Percentiles rank a stretch among this genome's conserved stretches.
phyloP scores from a whole-genome alignment of 2,797 vertebrate species.

The Scyliorhinus canicula region DNA sequence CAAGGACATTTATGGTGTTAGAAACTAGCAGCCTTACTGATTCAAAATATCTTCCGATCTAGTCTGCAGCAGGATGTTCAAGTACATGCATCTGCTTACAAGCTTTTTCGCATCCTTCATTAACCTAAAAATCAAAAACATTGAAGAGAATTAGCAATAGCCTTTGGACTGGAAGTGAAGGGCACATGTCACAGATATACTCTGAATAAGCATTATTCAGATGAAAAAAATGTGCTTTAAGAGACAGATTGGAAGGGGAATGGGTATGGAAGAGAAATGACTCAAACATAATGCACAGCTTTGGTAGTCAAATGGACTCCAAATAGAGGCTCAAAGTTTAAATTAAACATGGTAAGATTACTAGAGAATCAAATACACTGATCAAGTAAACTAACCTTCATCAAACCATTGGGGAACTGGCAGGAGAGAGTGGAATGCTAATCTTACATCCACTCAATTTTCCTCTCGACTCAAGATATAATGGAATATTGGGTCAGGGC shows the following conservation, averaged over 20 bases:
- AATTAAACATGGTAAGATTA: not conserved
- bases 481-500: too few relatives aligned
- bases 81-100: constrained; percentile 90
- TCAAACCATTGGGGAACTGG: too few relatives aligned
- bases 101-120: constrained; percentile 94
- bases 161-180: too few relatives aligned
- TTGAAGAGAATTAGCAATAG: not conserved
- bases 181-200: too few relatives aligned
- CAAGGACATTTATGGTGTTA: not conserved
- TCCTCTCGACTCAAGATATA: not conserved
- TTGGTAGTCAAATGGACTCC: not conserved
- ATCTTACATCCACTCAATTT: not conserved
- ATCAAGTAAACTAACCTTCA: not conserved
- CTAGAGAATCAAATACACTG: too few relatives aligned
- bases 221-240: not conserved
- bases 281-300: not conserved
- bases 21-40: constrained; percentile 58
- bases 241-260: not conserved
- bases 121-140: constrained; percentile 56
- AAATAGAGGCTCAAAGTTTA: not conserved
- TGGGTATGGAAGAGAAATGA: not conserved
- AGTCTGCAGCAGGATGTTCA: constrained; percentile 89
- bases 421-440: not conserved
- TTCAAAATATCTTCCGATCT: constrained; percentile 77
- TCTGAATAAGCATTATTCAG: not conserved